Conservation (phyloP, 2,113 vertebrate species). For the Silurus asotus region DNA sequence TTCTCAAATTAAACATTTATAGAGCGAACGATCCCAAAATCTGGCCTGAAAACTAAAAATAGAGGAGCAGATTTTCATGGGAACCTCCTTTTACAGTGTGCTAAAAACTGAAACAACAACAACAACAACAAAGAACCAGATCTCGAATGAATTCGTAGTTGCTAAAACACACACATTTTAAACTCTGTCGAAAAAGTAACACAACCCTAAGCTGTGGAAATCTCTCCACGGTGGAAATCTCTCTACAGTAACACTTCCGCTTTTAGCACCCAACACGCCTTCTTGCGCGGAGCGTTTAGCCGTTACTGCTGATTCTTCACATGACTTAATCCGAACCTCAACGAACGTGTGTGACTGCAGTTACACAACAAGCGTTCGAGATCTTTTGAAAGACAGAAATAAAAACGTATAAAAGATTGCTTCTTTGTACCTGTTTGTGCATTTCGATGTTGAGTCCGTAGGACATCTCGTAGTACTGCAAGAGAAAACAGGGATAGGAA, state of each 20-base stretch:
- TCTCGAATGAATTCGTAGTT: no score
- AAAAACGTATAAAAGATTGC: no score
- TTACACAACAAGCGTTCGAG: not conserved
- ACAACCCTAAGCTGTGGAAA: not conserved
- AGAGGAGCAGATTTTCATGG: not conserved
- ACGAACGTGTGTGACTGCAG: not conserved
- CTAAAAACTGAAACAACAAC: not conserved
- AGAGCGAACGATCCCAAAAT: not conserved
- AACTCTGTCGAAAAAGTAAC: not conserved
- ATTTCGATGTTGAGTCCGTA: conserved; percentile 87
- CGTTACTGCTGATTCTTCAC: not conserved
- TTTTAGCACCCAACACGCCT: no score
- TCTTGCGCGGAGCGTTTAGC: not conserved
- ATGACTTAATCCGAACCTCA: not conserved
- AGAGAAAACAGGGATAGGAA: conserved; percentile 35
- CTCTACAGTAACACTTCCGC: not conserved
- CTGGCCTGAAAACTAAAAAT: not conserved
- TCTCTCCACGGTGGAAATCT: not conserved
- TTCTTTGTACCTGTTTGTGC: conserved; percentile 57
- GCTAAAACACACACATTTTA: not conserved
- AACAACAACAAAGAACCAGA: no score
- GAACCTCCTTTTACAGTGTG: not conserved
- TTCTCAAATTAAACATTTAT: not conserved
- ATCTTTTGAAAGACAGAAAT: not conserved
- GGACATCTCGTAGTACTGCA: conserved; percentile 85